A percentile compares a stretch with the other conserved stretches of the same genome.
Evolutionary conservation across 2,888 invertebrate species (phyloP).

Genomic region (Mythimna pallens): DNA sequence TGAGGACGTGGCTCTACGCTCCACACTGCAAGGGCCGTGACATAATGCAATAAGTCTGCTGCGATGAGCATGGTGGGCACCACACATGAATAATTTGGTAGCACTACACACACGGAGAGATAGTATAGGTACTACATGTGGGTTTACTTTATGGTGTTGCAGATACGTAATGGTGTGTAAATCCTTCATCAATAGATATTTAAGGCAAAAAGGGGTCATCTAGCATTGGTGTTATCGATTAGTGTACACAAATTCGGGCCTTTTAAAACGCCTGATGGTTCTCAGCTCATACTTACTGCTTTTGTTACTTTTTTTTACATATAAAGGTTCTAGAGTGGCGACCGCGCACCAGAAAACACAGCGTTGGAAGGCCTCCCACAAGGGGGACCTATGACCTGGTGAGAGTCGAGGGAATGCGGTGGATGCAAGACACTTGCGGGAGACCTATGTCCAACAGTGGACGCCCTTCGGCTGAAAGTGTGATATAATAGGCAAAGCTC

Average conservation of each 20-base stretch:
- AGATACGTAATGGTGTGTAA: not conserved
- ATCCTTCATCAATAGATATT: not conserved
- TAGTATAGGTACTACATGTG: slow-evolving; percentile 4
- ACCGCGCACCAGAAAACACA: too few species aligned
- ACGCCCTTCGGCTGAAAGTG: too few species aligned
- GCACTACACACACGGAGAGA: slow-evolving; percentile 18
- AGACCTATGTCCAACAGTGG: too few species aligned
- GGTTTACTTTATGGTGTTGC: slow-evolving; percentile 20
- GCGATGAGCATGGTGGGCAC: slow-evolving; percentile 37
- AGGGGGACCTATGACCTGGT: too few species aligned
- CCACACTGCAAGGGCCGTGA: slow-evolving; percentile 22
- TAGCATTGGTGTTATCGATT: not conserved
- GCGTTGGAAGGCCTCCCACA: too few species aligned
- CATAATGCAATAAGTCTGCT: slow-evolving; percentile 64
- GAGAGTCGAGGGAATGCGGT: too few species aligned
- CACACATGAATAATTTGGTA: slow-evolving; percentile 50
- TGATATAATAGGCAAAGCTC: too few species aligned
- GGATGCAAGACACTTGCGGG: too few species aligned
- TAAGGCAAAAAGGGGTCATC: not conserved
- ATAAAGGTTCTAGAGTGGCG: too few species aligned
- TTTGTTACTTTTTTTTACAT: not conserved
- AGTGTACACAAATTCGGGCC: too few species aligned
- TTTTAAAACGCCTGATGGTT: not conserved
- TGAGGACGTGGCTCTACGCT: slow-evolving; percentile 13
- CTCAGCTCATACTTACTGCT: not conserved